Conservation (phyloP, 2,888 invertebrate species). For the Dryadula phaetusa region DNA sequence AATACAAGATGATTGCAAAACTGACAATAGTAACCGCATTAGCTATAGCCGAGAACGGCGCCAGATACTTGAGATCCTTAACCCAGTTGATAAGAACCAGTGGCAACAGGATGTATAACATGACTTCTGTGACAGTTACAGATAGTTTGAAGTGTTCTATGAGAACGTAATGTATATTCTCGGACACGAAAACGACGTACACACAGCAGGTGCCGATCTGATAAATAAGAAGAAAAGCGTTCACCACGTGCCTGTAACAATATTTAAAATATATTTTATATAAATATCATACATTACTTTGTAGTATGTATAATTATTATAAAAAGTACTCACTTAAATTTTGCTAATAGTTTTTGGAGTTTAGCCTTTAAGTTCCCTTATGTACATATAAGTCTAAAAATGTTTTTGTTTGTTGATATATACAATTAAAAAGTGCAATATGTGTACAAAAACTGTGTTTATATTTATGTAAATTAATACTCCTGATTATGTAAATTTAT, state of each 20-base stretch:
- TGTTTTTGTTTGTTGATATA: no score
- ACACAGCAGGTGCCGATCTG: constrained; percentile 98
- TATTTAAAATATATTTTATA: neutral
- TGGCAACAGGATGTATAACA: constrained; percentile 89
- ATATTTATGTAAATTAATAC: neutral
- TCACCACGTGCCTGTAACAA: constrained; percentile 87
- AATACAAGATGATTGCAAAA: constrained; percentile 93
- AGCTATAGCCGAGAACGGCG: constrained; percentile 95
- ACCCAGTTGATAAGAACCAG: constrained; percentile 92
- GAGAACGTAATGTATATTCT: constrained; percentile 90
- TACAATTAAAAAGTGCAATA: neutral
- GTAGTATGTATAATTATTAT: no score
- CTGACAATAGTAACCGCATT: constrained; percentile 93
- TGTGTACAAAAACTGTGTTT: neutral
- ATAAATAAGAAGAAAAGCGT: constrained; percentile 91
- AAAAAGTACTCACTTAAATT: neutral
- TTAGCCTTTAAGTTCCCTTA: no score
- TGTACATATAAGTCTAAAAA: no score
- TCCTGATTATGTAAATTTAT: constrained; percentile 6
- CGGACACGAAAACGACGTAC: constrained; percentile 96
- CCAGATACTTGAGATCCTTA: constrained; percentile 92
- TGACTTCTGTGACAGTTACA: constrained; percentile 86
- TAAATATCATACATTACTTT: no score
- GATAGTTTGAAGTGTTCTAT: constrained; percentile 78
- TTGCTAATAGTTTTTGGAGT: no score